Evolutionary conservation across 2,797 vertebrate genomes (phyloP).

Genomic region (Microchirus variegatus): DNA sequence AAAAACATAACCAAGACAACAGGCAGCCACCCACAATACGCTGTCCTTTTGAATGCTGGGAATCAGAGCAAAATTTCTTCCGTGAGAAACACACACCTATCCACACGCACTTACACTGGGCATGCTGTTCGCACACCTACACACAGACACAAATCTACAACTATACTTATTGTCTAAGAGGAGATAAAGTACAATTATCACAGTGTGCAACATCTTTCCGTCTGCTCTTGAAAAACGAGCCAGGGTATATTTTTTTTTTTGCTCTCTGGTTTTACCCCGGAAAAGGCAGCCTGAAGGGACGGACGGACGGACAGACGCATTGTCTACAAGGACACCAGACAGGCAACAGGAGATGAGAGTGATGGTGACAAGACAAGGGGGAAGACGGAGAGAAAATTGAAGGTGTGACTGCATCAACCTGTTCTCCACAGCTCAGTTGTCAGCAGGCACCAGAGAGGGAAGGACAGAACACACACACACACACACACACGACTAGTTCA

Average conservation of each 20-base stretch:
- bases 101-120: conserved; percentile 4
- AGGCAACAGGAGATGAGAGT: conserved; percentile 52
- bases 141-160: conserved; percentile 18
- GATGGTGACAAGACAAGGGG: conserved; percentile 56
- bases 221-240: conserved; percentile 61
- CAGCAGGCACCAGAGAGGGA: conserved; percentile 31
- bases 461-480: conserved; percentile 20
- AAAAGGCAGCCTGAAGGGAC: conserved; percentile 59
- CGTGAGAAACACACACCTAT: conserved; percentile 48
- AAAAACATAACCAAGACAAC: conserved; percentile 47
- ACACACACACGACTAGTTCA: conserved; percentile 8
- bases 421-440: conserved; percentile 66
- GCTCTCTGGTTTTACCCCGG: conserved; percentile 42
- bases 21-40: conserved; percentile 53
- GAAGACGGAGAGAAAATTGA: conserved; percentile 57
- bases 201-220: conserved; percentile 50
- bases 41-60: conserved; percentile 66
- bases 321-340: conserved; percentile 70
- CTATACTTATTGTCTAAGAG: conserved; percentile 41
- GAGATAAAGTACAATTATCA: conserved; percentile 53
- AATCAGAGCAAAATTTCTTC: conserved; percentile 54
- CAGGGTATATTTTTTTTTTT: conserved; percentile 36
- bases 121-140: conserved; percentile 16
- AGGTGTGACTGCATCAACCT: conserved; percentile 72
- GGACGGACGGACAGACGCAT: conserved; percentile 61